Evolutionary conservation across 2,888 invertebrate species (phyloP).

Genomic region (Lissocephala sabroskyi): DNA sequence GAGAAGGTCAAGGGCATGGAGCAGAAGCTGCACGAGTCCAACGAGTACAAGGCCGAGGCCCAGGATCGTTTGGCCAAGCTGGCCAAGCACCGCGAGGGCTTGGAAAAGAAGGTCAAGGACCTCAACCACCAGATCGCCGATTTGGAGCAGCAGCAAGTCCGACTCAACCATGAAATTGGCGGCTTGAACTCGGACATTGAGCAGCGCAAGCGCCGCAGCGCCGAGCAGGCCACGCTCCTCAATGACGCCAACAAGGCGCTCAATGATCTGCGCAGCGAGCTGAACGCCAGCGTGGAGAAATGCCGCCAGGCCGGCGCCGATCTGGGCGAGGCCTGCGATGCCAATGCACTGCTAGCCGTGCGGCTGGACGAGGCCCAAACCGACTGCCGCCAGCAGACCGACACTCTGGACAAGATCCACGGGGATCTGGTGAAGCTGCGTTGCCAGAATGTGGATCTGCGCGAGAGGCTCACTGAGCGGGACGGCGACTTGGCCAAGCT

Average conservation of each 20-base stretch:
- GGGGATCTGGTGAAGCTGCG: no score
- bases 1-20: slow-evolving; percentile 37
- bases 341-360: no score
- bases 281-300: no score
- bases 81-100: slow-evolving; percentile 42
- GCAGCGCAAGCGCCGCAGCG: slow-evolving; percentile 1
- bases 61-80: slow-evolving; percentile 41
- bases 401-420: neutral
- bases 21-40: slow-evolving; percentile 11
- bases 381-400: neutral
- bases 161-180: slow-evolving; percentile 53
- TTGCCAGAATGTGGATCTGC: neutral
- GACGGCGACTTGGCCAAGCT: neutral
- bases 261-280: neutral
- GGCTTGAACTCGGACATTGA: slow-evolving; percentile 46
- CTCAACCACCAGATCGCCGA: slow-evolving; percentile 35
- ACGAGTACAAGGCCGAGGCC: neutral
- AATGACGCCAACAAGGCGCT: neutral
- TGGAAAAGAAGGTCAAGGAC: slow-evolving; percentile 45
- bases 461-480: neutral
- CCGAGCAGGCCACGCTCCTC: slow-evolving; percentile 10
- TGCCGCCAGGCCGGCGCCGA: no score
- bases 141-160: slow-evolving; percentile 44
- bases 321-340: no score
- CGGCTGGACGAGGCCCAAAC: no score